Base-by-base conservation (phyloP, 2,113 vertebrate species). In the Cebus imitator region DNA sequence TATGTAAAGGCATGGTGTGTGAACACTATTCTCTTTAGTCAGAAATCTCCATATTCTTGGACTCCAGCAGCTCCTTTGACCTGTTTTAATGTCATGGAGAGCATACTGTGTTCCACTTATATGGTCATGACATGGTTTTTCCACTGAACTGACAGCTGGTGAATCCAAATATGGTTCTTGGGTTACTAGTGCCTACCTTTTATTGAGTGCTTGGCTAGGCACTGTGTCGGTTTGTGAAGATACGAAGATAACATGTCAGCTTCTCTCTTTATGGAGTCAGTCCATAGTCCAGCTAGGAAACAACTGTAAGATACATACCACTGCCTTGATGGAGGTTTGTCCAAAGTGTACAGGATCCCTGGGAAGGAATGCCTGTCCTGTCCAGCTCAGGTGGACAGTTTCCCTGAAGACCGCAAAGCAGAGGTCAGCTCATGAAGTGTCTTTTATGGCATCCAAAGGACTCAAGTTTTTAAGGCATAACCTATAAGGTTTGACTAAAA, bases 381-480 rank as follows among this genome's bases (percentile, higher is more conserved):
- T 75, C 17, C 83, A 23, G 14, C 81, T 72, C 66, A 89, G 13
- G 52, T 52, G 16, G 52, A 52, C 16, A 16, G 52, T 52, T 52
- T 52, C 16, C 52, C 52, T 52, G 52, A 52, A 25, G 50, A 70
- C 52, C n/a, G 43, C 16, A 6, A 84, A 35, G 64, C 57, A 91
- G 57, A 40, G 57, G 17, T 76, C 43, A 78, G 76, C 35, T 96
- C 35, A 37, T 27, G n/a, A 82, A 92, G 27, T 58, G 32, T 17
- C 58, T 91, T 86, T 96, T 55, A 85, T 25, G 61, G 52, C 37
- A 83, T 68, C 72, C 61, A 57, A 95, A 90, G 37, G 40, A 73
- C 43, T 91, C 6, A 66, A 85, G 66, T 18, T 64, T 81, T 97
- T 70, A 91, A 35, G 5, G 91, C 23, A 86, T 90, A 82, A 93